phyloP scores from a whole-genome alignment of 2,888 invertebrate species.

The Pheosia gnoma region DNA sequence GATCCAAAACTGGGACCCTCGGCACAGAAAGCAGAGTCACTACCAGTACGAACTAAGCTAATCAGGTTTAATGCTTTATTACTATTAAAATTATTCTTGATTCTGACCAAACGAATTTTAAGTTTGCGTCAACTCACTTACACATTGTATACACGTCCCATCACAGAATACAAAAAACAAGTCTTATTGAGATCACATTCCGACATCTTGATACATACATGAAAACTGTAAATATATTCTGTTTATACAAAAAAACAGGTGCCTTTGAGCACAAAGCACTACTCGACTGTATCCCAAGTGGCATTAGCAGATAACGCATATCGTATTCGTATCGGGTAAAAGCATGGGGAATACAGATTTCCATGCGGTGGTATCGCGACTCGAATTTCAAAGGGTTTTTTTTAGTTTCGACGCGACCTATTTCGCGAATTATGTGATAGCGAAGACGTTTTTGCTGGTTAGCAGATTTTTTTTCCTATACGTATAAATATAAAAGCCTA shows the following conservation, averaged over 20 bases:
- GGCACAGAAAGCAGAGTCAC: too few species aligned
- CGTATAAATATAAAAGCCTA: too few species aligned
- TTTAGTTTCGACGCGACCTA: conserved; percentile 53
- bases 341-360: conserved; percentile 81
- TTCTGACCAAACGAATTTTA: too few species aligned
- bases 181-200: neutral
- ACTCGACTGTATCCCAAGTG: conserved; percentile 72
- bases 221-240: conserved; percentile 59
- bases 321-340: conserved; percentile 79
- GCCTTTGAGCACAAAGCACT: conserved; percentile 81
- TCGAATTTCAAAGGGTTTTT: conserved; percentile 80
- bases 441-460: neutral
- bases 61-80: too few species aligned
- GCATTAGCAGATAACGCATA: conserved; percentile 79
- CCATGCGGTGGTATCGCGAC: conserved; percentile 64
- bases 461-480: too few species aligned
- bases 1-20: too few species aligned
- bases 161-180: neutral
- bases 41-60: too few species aligned
- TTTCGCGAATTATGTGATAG: conserved; percentile 40
- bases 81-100: too few species aligned
- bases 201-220: conserved; percentile 4
- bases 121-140: too few species aligned
- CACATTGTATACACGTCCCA: neutral
- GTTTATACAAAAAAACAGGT: conserved; percentile 72